Conservation (phyloP, 2,113 vertebrate genomes). For the Brachypodius melanocephalos region DNA sequence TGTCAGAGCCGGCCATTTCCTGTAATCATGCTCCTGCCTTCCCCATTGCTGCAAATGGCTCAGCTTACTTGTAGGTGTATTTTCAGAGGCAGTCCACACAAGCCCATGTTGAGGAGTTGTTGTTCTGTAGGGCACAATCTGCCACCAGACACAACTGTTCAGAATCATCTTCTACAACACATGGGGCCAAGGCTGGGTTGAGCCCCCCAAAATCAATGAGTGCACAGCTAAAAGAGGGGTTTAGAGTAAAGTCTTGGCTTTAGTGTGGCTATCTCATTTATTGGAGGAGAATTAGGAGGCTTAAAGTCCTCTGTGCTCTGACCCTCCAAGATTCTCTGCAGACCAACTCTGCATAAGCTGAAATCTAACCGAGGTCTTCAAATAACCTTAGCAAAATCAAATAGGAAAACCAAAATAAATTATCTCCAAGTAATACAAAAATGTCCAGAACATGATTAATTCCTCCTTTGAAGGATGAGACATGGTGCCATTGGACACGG, state of each 20-base stretch:
- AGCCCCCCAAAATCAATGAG: background rate
- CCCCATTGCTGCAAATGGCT: background rate
- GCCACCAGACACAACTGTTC: background rate
- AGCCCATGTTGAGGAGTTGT: background rate
- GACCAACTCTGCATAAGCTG: background rate
- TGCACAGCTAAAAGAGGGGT: background rate
- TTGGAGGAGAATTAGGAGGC: background rate
- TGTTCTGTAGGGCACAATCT: background rate
- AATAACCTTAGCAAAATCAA: background rate
- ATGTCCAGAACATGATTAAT: background rate
- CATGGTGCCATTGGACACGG: rapidly evolving
- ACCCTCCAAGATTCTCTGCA: background rate
- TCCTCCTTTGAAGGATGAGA: background rate
- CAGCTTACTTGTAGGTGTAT: background rate
- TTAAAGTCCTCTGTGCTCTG: background rate
- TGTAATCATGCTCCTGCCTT: background rate
- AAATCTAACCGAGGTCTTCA: background rate
- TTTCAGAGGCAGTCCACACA: background rate
- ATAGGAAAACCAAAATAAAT: background rate
- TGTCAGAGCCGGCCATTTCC: rapidly evolving
- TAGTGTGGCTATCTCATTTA: background rate
- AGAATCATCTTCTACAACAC: background rate
- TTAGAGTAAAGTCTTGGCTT: background rate
- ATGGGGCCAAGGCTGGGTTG: background rate
- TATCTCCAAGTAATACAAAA: background rate